Evolutionary conservation across 2,888 invertebrate species (phyloP).

Genomic region (Steinernema scapterisci): DNA sequence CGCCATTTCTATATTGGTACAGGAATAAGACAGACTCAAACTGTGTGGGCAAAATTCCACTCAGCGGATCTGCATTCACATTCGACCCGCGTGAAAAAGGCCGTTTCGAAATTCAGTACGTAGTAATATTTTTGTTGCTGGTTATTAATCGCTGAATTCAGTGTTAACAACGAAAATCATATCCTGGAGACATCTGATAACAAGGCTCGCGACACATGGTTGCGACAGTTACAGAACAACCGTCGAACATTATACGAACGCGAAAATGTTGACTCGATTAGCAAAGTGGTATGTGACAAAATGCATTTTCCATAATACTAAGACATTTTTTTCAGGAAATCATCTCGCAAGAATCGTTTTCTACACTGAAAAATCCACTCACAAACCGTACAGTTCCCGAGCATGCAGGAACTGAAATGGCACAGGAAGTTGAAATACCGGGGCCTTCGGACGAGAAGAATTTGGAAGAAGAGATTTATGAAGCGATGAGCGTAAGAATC

Average conservation of each 20-base stretch:
- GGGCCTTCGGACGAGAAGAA: conserved; percentile 20
- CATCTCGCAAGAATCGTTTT: conserved; percentile 33
- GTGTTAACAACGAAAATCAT: conserved; percentile 53
- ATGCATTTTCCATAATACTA: background rate
- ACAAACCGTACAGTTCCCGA: background rate
- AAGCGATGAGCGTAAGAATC: background rate
- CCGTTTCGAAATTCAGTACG: conserved; percentile 61
- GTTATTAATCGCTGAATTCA: conserved; percentile 36
- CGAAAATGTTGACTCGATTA: conserved; percentile 36
- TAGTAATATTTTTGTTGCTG: background rate
- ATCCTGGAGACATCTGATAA: conserved; percentile 54
- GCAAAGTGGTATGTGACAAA: conserved; percentile 32
- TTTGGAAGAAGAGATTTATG: conserved; percentile 20
- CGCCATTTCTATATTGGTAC: conserved; percentile 63
- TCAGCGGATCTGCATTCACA: conserved; percentile 62
- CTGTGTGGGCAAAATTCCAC: conserved; percentile 53
- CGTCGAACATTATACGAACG: conserved; percentile 3
- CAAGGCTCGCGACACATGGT: conserved; percentile 58
- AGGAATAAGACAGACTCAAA: conserved; percentile 56
- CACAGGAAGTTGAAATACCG: background rate
- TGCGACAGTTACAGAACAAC: conserved; percentile 49
- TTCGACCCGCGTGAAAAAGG: conserved; percentile 61
- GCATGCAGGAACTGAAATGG: conserved; percentile 8
- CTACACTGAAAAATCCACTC: conserved; percentile 24
- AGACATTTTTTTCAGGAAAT: conserved; percentile 30